Percentiles rank a stretch among this genome's conserved stretches.
phyloP scores from a whole-genome alignment of 2,113 vertebrate species.

The Erpornis zantholeuca region DNA sequence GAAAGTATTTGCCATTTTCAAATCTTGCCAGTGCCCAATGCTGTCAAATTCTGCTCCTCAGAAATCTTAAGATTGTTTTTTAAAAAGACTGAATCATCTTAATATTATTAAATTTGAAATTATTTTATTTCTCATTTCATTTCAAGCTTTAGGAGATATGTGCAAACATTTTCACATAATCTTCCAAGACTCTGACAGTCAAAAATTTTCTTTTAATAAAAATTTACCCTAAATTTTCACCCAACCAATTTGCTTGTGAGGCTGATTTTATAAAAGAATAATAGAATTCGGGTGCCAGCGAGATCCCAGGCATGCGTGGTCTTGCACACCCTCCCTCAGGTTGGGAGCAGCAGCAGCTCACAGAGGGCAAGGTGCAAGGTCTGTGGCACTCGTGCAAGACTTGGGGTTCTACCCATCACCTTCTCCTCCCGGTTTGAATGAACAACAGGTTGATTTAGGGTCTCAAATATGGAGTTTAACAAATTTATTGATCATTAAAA shows the following conservation, averaged over 20 bases:
- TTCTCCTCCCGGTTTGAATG: neutral
- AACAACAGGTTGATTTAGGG: neutral
- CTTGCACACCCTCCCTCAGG: neutral
- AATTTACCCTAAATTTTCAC: neutral
- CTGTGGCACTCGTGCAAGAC: neutral
- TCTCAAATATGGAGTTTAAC: neutral
- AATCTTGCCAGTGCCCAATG: neutral
- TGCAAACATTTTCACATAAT: neutral
- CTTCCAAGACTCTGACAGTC: neutral
- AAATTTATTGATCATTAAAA: neutral
- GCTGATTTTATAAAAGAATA: neutral
- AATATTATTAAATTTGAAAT: neutral
- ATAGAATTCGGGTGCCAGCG: accelerated
- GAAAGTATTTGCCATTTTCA: neutral
- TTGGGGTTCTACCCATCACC: neutral
- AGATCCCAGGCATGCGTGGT: neutral
- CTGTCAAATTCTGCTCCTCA: neutral
- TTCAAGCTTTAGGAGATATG: neutral
- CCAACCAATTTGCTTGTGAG: neutral
- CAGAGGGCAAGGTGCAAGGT: neutral
- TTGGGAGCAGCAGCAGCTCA: neutral
- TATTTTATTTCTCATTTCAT: neutral
- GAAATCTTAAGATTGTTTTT: neutral
- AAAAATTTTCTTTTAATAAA: neutral
- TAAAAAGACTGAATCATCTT: neutral